Evolutionary conservation across 2,888 invertebrate species (phyloP).

Genomic region (Griposia aprilina): DNA sequence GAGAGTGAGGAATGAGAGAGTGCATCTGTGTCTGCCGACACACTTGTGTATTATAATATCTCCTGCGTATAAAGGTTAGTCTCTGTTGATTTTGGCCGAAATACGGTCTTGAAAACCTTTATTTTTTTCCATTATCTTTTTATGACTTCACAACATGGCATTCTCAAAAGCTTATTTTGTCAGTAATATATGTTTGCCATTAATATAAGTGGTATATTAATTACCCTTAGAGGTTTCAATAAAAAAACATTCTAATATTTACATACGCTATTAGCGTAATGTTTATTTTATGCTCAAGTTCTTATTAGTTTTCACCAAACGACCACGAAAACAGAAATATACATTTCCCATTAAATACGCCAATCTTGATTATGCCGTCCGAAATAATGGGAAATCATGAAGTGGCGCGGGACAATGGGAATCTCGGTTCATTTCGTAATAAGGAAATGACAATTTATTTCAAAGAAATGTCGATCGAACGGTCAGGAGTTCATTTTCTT

Average conservation of each 20-base stretch:
- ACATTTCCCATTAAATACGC: slow-evolving; percentile 45
- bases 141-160: background rate
- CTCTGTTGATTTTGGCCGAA: too few species aligned
- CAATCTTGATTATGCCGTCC: slow-evolving; percentile 45
- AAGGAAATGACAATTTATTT: slow-evolving; percentile 27
- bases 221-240: background rate
- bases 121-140: background rate
- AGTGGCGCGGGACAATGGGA: slow-evolving; percentile 37
- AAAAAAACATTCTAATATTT: background rate
- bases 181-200: background rate
- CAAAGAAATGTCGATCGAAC: slow-evolving; percentile 9
- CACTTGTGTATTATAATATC: background rate
- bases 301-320: slow-evolving; percentile 30
- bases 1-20: background rate
- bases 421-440: slow-evolving; percentile 19
- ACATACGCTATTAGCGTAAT: slow-evolving; percentile 4
- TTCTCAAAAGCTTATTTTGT: background rate
- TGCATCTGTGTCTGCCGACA: background rate
- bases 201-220: background rate
- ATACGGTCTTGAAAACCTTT: too few species aligned
- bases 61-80: background rate
- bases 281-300: background rate
- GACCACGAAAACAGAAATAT: slow-evolving; percentile 48
- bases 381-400: slow-evolving; percentile 45
- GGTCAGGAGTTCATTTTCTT: slow-evolving; percentile 29